These are phyloP conservation scores for Gastracanthus pulcherrimus DNA, from an alignment of 2,888 invertebrate species.

Conservation along the genomic window DNA sequence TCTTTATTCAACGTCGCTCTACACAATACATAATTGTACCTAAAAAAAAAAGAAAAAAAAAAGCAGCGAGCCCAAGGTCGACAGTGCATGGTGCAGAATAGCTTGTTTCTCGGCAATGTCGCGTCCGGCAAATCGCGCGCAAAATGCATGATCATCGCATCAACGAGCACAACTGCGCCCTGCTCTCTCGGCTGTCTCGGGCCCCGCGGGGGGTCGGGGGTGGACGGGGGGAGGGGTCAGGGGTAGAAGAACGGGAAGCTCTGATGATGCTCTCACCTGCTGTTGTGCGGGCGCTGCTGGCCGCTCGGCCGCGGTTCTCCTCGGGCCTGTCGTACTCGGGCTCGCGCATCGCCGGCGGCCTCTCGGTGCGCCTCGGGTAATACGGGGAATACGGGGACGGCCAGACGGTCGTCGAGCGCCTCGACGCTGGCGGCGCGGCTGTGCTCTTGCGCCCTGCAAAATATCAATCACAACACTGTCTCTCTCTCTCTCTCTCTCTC, in stretches of 20 bases:
- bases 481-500: not conserved
- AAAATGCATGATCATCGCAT: not conserved
- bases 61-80: constrained; percentile 55
- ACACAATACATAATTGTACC: no score
- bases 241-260: not conserved
- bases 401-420: constrained; percentile 73
- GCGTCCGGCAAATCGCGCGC: not conserved
- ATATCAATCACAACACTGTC: constrained; percentile 35
- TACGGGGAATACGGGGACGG: constrained; percentile 74
- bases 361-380: constrained; percentile 75
- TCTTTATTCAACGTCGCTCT: no score
- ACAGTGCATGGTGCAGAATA: constrained; percentile 75
- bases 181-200: constrained; percentile 47
- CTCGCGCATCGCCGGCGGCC: constrained; percentile 72
- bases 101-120: constrained; percentile 55
- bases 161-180: constrained; percentile 41
- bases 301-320: constrained; percentile 67
- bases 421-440: constrained; percentile 70
- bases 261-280: constrained; percentile 53
- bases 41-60: no score
- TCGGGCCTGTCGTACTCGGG: constrained; percentile 73
- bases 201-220: constrained; percentile 15
- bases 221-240: constrained; percentile 41
- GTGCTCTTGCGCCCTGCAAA: constrained; percentile 75
- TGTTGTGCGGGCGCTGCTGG: constrained; percentile 15